Base-by-base conservation (phyloP, 2,113 vertebrate genomes). In the Peromyscus polionotus region DNA sequence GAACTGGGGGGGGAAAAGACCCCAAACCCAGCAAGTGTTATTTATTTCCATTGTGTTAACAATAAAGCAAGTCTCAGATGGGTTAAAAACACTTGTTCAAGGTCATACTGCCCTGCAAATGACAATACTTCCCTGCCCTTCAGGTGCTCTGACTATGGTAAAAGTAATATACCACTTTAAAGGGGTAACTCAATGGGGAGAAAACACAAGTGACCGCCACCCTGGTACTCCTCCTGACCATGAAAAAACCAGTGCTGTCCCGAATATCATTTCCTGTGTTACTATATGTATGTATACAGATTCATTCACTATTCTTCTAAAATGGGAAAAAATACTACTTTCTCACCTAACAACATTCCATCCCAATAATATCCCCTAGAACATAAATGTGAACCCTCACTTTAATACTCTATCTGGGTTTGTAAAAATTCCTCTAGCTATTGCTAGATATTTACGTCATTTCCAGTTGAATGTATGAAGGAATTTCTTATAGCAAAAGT, bases 401-500 rank as follows among this genome's bases (percentile, higher is more conserved):
- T 86, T 86, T 65, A 36, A 65, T 48, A 72, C 65, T 51, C 84
- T 26, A 77, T 42, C 5, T n/a, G 79, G 36, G 51, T 20, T 61
- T 20, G 8, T 16, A 72, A 77, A 67, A 36, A 77, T 8, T 77
- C 59, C 36, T 68, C 87, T 95, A 54, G 84, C 81, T 65, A 72
- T 67, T 45, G 13, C 51, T 61, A 24, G 33, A 81, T 65, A 85
- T 72, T 76, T 61, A 73, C 12, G 42, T 28, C 61, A 54, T 48
- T 90, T 90, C 22, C 39, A 57, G 72, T 36, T 54, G 51, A 85
- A 88, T n/a, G 3, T 45, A 91, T 39, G 57, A 92, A 90, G 70
- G 92, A 67, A 28, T 84, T 96, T 94, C 68, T 77, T 84, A 13
- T 33, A 79, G 90, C 42, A 79, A 77, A 39, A 22, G 17, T 67